Evolutionary conservation across 2,797 vertebrate genomes (phyloP).

Genomic region (Mastacembelus armatus): DNA sequence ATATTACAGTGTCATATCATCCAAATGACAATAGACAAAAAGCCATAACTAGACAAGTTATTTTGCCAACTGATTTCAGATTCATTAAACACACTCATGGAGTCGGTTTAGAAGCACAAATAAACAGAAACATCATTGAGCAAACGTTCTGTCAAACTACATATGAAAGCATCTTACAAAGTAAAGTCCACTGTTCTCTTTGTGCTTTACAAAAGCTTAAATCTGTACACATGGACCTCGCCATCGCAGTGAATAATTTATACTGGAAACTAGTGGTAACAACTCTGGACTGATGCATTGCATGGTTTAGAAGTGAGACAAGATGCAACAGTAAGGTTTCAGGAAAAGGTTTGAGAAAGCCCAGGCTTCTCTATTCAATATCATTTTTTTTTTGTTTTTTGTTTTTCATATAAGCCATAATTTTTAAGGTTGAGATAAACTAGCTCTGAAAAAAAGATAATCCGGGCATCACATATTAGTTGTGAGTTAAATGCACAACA

Average conservation of each 20-base stretch:
- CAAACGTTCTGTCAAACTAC: conserved; percentile 61
- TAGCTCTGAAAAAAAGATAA: conserved; percentile 32
- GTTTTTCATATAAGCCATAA: not conserved
- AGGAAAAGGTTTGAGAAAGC: not conserved
- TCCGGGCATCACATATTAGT: conserved; percentile 12
- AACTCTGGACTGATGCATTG: not conserved
- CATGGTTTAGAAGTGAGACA: conserved; percentile 19
- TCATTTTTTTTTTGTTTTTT: not conserved
- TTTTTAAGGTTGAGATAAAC: conserved; percentile 18
- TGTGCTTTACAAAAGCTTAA: conserved; percentile 67
- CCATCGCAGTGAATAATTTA: conserved; percentile 26
- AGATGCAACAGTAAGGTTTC: conserved; percentile 36
- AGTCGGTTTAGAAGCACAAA: conserved; percentile 71
- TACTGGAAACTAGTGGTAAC: conserved; percentile 15
- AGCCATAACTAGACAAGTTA: conserved; percentile 55
- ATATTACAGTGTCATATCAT: conserved; percentile 75
- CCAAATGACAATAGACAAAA: conserved; percentile 67
- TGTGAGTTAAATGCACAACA: conserved; percentile 28
- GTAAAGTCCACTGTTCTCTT: conserved; percentile 55
- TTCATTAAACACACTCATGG: conserved; percentile 67
- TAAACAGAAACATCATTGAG: conserved; percentile 58
- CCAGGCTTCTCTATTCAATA: conserved; percentile 17
- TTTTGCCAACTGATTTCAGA: conserved; percentile 52
- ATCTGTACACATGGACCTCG: conserved; percentile 54
- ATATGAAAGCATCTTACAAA: conserved; percentile 57